Percentiles rank a stretch among this genome's conserved stretches.
Conservation (phyloP, 2,113 vertebrate species). For the Nycticebus coucang region DNA sequence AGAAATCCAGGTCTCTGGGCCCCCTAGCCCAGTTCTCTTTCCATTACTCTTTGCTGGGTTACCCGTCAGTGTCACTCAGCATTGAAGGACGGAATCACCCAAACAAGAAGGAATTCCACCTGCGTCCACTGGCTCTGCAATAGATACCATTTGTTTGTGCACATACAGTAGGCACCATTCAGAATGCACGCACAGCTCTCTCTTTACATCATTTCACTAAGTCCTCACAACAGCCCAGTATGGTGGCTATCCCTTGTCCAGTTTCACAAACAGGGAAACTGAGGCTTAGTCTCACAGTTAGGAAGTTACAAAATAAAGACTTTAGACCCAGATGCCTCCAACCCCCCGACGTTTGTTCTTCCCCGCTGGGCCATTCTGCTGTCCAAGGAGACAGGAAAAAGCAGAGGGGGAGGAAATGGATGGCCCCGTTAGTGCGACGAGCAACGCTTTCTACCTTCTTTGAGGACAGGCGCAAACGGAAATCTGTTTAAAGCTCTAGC, state of each 20-base stretch:
- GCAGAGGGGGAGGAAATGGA: conserved; percentile 34
- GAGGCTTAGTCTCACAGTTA: background rate
- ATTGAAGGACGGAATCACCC: background rate
- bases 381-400: conserved; percentile 14
- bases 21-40: background rate
- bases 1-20: background rate
- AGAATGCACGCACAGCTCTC: background rate
- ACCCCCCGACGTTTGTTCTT: background rate
- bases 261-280: background rate
- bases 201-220: background rate
- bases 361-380: background rate
- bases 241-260: background rate
- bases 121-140: background rate
- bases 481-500: conserved; percentile 62
- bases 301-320: background rate
- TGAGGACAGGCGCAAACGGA: conserved; percentile 40
- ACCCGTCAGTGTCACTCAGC: background rate
- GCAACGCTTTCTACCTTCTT: conserved; percentile 67
- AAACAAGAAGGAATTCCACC: background rate
- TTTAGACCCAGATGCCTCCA: background rate
- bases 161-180: background rate
- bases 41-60: background rate
- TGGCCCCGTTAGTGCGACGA: background rate
- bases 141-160: background rate
- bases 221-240: background rate